phyloP scores from a whole-genome alignment of 2,888 invertebrate genomes.

The Metalampra italica region DNA sequence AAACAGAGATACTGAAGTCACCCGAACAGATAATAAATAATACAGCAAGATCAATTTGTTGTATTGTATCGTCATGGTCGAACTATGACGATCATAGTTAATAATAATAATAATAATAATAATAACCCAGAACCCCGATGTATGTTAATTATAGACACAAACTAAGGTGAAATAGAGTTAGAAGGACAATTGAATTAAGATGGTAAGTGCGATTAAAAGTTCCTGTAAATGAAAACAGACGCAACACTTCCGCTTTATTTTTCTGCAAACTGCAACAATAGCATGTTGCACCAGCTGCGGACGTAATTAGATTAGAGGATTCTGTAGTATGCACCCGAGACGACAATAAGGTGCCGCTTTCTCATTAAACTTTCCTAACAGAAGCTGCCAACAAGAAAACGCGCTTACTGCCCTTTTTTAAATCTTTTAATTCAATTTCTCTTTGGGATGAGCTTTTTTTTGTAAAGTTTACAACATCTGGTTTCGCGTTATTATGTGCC shows the following conservation, averaged over 20 bases:
- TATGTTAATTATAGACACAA: too few species aligned
- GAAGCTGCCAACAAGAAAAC: constrained; percentile 37
- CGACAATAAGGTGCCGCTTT: constrained; percentile 40
- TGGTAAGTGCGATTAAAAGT: constrained; percentile 5
- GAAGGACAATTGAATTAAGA: background rate
- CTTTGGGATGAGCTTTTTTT: constrained; percentile 18
- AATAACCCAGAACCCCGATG: too few species aligned
- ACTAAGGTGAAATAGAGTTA: too few species aligned
- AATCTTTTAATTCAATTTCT: constrained; percentile 33
- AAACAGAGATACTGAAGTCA: too few species aligned
- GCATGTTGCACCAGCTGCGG: constrained; percentile 32
- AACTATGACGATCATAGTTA: background rate
- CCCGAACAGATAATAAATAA: background rate
- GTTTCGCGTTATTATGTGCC: constrained; percentile 1
- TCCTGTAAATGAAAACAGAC: constrained; percentile 6
- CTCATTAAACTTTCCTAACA: constrained; percentile 52
- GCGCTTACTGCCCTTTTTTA: constrained; percentile 20
- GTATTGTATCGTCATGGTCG: constrained; percentile 14
- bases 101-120: too few species aligned
- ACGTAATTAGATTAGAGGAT: constrained; percentile 49
- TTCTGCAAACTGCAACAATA: constrained; percentile 30
- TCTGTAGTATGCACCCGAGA: constrained; percentile 35
- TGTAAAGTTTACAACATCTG: constrained; percentile 3
- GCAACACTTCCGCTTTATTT: constrained; percentile 23
- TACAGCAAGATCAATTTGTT: background rate